Evolutionary conservation across 2,888 invertebrate species (phyloP).

Genomic region (Nymphalis c-album): DNA sequence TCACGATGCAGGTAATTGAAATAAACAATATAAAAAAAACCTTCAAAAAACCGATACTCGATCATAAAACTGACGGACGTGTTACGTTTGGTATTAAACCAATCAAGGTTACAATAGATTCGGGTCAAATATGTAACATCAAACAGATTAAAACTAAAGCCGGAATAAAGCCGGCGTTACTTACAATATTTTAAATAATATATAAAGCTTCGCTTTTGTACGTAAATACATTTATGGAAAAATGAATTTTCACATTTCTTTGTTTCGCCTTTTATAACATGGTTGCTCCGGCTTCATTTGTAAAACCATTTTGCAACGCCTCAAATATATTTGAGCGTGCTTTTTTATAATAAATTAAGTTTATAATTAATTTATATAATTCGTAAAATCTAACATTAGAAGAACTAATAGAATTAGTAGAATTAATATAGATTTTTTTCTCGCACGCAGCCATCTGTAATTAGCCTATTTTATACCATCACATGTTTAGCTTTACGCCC

Average conservation of each 20-base stretch:
- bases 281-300: not conserved
- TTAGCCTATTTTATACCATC: constrained; percentile 1
- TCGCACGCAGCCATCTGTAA: constrained; percentile 7
- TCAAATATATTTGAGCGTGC: not conserved
- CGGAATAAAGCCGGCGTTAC: not conserved
- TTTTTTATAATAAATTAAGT: too few relatives aligned
- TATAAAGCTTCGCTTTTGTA: too few relatives aligned
- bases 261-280: not conserved
- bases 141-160: not conserved
- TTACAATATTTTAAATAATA: not conserved
- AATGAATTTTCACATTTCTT: not conserved
- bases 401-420: not conserved
- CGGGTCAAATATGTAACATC: not conserved
- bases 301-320: not conserved
- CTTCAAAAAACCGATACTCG: not conserved
- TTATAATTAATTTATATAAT: not conserved
- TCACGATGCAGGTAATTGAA: too few relatives aligned
- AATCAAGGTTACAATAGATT: constrained; percentile 6
- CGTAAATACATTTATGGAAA: too few relatives aligned
- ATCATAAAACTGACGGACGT: not conserved
- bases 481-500: not conserved
- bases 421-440: not conserved
- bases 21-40: not conserved
- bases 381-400: not conserved
- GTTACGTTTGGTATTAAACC: not conserved